phyloP scores from a whole-genome alignment of 2,797 vertebrate genomes.

The Pempheris klunzingeri region DNA sequence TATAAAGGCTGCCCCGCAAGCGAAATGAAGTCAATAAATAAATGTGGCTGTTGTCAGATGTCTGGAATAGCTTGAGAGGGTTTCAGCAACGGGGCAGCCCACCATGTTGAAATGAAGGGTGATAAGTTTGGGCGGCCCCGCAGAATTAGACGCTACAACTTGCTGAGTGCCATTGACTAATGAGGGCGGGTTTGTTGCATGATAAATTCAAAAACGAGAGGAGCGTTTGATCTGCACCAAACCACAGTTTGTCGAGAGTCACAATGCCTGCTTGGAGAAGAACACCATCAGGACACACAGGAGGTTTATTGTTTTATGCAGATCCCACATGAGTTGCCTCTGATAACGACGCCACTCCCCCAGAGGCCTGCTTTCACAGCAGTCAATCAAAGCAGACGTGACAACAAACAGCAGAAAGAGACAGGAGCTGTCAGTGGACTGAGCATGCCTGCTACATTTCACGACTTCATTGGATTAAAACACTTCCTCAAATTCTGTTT shows the following conservation, averaged over 20 bases:
- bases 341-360: constrained; percentile 51
- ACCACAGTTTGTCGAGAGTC: constrained; percentile 72
- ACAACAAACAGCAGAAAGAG: constrained; percentile 62
- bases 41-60: constrained; percentile 83
- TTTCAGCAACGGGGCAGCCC: constrained; percentile 68
- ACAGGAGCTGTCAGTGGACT: constrained; percentile 52
- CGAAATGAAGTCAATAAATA: constrained; percentile 86
- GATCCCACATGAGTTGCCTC: constrained; percentile 59
- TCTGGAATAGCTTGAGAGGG: constrained; percentile 84
- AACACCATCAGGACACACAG: constrained; percentile 60
- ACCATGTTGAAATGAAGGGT: constrained; percentile 77
- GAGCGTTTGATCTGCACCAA: constrained; percentile 71
- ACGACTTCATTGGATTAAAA: constrained; percentile 48
- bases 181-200: constrained; percentile 70
- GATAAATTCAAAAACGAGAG: constrained; percentile 69
- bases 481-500: constrained; percentile 13
- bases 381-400: constrained; percentile 63
- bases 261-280: constrained; percentile 62
- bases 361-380: constrained; percentile 46
- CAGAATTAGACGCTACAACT: constrained; percentile 78
- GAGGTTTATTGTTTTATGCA: constrained; percentile 61
- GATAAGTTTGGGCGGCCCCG: constrained; percentile 78
- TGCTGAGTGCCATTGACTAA: constrained; percentile 82
- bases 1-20: constrained; percentile 78
- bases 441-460: constrained; percentile 37